Conservation (phyloP, 2,797 vertebrate genomes). For the Bradypus variegatus region DNA sequence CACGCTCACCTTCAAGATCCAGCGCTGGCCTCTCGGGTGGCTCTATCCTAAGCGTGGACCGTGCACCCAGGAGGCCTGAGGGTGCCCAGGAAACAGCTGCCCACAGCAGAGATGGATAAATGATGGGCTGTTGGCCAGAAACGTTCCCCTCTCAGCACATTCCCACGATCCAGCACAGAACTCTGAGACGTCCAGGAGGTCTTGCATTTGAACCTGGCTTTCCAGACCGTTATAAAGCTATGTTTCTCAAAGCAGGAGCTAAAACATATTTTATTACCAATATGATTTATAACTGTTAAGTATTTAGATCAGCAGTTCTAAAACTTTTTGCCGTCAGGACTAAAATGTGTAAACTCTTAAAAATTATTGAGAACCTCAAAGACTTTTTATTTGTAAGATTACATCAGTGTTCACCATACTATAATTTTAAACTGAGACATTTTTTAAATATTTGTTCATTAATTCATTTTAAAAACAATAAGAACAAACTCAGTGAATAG, state of each 20-base stretch:
- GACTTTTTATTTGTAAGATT: not conserved
- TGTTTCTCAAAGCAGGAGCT: not conserved
- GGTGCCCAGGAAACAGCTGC: not conserved
- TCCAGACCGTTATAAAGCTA: not conserved
- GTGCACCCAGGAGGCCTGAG: not conserved
- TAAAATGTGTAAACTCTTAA: not conserved
- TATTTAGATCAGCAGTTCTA: not conserved
- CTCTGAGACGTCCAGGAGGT: not conserved
- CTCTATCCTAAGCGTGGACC: not conserved
- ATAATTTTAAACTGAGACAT: slow-evolving; percentile 25
- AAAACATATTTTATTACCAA: not conserved
- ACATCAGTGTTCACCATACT: not conserved
- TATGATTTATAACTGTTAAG: not conserved
- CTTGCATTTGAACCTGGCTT: not conserved
- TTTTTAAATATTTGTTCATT: slow-evolving; percentile 33
- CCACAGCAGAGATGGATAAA: not conserved
- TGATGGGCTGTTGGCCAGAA: not conserved
- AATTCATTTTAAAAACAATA: slow-evolving; percentile 28
- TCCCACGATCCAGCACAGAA: not conserved
- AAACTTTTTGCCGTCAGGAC: not conserved
- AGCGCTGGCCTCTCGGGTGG: not conserved
- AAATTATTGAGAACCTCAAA: slow-evolving; percentile 14
- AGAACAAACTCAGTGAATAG: not conserved
- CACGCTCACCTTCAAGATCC: not conserved
- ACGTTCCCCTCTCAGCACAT: not conserved